phyloP scores from a whole-genome alignment of 1,140 invertebrate species.

The Lordiphosa stackelbergi region DNA sequence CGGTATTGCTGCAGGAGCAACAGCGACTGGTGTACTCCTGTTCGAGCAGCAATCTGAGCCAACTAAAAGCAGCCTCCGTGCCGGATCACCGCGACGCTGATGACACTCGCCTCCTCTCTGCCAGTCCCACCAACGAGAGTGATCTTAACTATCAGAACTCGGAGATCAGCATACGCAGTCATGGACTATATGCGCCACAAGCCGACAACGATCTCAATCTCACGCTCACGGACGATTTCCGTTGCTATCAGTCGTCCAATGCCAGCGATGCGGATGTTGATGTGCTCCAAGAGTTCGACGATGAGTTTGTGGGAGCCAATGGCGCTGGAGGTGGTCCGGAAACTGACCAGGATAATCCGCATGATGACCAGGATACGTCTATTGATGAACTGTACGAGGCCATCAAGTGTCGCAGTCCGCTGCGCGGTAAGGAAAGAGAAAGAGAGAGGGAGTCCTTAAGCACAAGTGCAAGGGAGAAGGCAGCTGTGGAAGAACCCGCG shows the following conservation, averaged over 20 bases:
- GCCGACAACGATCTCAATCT: constrained; percentile 76
- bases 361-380: constrained; percentile 58
- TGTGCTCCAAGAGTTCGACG: constrained; percentile 67
- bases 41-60: constrained; percentile 53
- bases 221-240: constrained; percentile 71
- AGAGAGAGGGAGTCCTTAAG: constrained; percentile 17
- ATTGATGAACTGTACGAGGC: constrained; percentile 75
- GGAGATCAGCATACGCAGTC: constrained; percentile 81
- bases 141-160: constrained; percentile 82
- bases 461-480: neutral
- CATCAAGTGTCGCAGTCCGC: constrained; percentile 65
- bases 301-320: constrained; percentile 53
- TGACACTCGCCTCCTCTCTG: constrained; percentile 51
- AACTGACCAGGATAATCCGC: constrained; percentile 20
- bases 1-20: constrained; percentile 29
- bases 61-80: constrained; percentile 75
- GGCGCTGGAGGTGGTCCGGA: constrained; percentile 9
- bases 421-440: constrained; percentile 35
- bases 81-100: constrained; percentile 39
- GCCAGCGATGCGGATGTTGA: constrained; percentile 71
- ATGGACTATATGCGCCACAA: constrained; percentile 80
- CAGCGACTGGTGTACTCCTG: constrained; percentile 49
- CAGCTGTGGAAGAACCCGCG: neutral
- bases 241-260: constrained; percentile 75
- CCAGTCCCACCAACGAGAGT: constrained; percentile 80